Conservation (phyloP, 2,888 invertebrate species). For the Phragmatobia fuliginosa region DNA sequence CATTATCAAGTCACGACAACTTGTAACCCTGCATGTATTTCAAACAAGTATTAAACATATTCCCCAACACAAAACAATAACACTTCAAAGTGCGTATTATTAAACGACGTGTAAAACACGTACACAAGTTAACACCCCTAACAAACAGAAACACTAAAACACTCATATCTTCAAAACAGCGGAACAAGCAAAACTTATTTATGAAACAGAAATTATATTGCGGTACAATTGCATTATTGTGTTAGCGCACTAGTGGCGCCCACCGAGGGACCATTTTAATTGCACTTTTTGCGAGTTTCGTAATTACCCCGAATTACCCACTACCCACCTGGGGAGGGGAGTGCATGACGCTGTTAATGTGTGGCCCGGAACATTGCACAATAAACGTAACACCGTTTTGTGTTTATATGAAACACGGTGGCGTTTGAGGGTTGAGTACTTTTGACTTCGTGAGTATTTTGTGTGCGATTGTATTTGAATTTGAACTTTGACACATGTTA, state of each 20-base stretch:
- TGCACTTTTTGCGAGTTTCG: conserved; percentile 52
- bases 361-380: conserved; percentile 35
- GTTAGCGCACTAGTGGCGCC: conserved; percentile 43
- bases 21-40: neutral
- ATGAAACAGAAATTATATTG: conserved; percentile 46
- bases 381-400: conserved; percentile 44
- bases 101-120: neutral
- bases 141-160: conserved; percentile 34
- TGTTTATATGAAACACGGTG: conserved; percentile 27
- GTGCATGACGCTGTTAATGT: conserved; percentile 50
- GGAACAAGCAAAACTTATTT: conserved; percentile 37
- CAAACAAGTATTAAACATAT: neutral
- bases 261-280: conserved; percentile 53
- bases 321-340: conserved; percentile 38
- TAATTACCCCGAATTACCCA: conserved; percentile 32
- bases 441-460: conserved; percentile 10
- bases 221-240: conserved; percentile 48
- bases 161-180: conserved; percentile 37
- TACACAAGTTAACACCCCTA: conserved; percentile 12
- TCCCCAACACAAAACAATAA: neutral
- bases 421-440: conserved; percentile 27
- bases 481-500: neutral
- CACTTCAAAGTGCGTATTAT: neutral
- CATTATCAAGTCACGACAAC: neutral
- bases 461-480: conserved; percentile 4